A percentile compares a stretch with the other conserved stretches of the same genome.
These are phyloP conservation scores for Aleadryas rufinucha DNA, from an alignment of 2,113 vertebrate genomes.

Conservation along the genomic window DNA sequence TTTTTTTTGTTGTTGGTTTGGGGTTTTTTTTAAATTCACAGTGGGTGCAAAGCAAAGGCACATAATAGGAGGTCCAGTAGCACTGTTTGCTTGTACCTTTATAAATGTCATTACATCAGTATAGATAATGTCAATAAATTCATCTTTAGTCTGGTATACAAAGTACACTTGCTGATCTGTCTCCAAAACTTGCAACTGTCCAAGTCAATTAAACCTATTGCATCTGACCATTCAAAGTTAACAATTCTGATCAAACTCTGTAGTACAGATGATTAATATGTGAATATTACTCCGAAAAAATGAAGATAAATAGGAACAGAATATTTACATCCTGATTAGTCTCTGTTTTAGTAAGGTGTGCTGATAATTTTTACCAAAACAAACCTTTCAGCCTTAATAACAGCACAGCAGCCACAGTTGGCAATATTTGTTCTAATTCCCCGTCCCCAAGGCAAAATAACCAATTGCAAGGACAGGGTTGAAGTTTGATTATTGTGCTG, in stretches of 20 bases:
- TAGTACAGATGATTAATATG: neutral
- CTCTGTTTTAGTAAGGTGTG: neutral
- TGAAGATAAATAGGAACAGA: neutral
- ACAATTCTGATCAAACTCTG: neutral
- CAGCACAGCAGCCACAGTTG: neutral
- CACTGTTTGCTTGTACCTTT: neutral
- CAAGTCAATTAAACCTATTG: neutral
- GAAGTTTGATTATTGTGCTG: neutral
- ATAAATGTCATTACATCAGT: neutral
- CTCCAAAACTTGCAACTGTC: neutral
- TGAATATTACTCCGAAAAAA: neutral
- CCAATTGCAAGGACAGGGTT: neutral
- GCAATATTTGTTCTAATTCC: neutral
- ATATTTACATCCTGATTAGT: neutral
- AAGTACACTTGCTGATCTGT: neutral
- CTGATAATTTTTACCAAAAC: neutral
- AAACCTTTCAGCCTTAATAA: neutral
- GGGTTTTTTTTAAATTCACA: fast-evolving
- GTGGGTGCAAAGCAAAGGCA: neutral
- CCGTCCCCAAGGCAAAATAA: neutral
- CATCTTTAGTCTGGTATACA: neutral
- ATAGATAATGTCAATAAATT: neutral
- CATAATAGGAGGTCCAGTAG: neutral
- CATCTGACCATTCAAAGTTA: neutral
- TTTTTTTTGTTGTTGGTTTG: too few species aligned